Conservation (phyloP, 2,113 vertebrate species). For the Panthera uncia region DNA sequence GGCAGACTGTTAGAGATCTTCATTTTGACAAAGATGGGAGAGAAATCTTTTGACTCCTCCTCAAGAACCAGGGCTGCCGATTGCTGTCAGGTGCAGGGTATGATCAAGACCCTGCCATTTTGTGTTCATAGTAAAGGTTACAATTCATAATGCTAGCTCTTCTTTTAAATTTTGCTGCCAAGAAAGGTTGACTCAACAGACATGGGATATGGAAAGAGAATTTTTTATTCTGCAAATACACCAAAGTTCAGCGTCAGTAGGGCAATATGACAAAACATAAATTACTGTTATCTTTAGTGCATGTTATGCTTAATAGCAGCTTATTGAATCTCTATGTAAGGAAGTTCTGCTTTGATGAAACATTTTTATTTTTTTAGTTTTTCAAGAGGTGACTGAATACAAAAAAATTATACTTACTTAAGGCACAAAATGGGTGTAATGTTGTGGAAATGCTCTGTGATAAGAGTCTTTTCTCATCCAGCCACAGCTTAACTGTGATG, state of each 20-base stretch:
- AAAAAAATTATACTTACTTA: slow-evolving; percentile 35
- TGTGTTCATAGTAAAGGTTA: background rate
- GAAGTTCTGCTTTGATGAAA: background rate
- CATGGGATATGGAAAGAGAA: background rate
- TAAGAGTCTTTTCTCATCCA: background rate
- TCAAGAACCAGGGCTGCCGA: background rate
- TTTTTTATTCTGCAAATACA: slow-evolving; percentile 1
- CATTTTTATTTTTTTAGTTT: background rate
- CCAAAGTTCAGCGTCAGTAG: background rate
- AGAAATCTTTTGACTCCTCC: background rate
- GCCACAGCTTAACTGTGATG: background rate
- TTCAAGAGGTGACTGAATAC: slow-evolving; percentile 33
- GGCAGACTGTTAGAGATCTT: background rate
- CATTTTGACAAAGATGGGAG: background rate
- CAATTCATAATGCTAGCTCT: background rate
- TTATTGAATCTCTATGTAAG: background rate
- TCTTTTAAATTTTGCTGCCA: background rate
- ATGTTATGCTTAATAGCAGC: background rate
- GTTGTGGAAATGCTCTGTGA: background rate
- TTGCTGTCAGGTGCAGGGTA: background rate
- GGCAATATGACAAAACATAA: background rate
- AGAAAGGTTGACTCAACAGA: background rate
- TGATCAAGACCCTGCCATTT: background rate
- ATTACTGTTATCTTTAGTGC: background rate
- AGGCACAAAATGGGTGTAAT: background rate